phyloP scores from a whole-genome alignment of 2,113 vertebrate genomes.

The Xiphophorus maculatus region DNA sequence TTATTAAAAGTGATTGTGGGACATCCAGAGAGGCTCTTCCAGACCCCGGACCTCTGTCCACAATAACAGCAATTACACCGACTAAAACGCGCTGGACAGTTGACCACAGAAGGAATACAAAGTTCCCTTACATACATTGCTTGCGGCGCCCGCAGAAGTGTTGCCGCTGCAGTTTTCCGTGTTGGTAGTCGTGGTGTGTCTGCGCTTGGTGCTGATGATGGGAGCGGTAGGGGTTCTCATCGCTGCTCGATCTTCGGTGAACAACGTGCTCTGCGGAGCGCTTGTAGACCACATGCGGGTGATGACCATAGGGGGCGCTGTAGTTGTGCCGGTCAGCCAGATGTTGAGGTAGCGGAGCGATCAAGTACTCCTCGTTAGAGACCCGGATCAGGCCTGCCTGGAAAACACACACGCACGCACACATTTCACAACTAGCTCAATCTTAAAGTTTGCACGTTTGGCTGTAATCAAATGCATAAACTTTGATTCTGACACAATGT shows the following conservation, averaged over 20 bases:
- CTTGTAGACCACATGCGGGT: conserved; percentile 93
- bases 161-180: conserved; percentile 83
- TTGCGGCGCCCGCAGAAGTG: conserved; percentile 98
- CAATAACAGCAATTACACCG: not conserved
- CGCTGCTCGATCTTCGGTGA: conserved; percentile 48
- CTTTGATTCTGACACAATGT: too few species aligned
- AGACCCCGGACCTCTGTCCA: not conserved
- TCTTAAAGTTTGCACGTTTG: too few species aligned
- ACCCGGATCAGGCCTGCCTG: conserved; percentile 94
- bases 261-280: conserved; percentile 86
- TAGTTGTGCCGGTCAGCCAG: conserved; percentile 89
- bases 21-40: not conserved
- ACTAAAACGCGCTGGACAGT: not conserved
- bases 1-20: too few species aligned
- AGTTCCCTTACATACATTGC: conserved; percentile 99
- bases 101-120: conserved; percentile 63
- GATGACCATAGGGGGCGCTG: conserved; percentile 85
- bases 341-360: conserved; percentile 89
- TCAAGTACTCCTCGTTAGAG: conserved; percentile 89
- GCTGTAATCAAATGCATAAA: too few species aligned
- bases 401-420: conserved; percentile 61
- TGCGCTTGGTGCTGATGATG: conserved; percentile 55
- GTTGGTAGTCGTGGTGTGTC: conserved; percentile 70
- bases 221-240: conserved; percentile 39
- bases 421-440: conserved; percentile 5